Evolutionary conservation across 1,140 invertebrate species (phyloP), one percentile per base, ranked within the genome.

Genomic region (Oncopodura yosiiana): DNA sequence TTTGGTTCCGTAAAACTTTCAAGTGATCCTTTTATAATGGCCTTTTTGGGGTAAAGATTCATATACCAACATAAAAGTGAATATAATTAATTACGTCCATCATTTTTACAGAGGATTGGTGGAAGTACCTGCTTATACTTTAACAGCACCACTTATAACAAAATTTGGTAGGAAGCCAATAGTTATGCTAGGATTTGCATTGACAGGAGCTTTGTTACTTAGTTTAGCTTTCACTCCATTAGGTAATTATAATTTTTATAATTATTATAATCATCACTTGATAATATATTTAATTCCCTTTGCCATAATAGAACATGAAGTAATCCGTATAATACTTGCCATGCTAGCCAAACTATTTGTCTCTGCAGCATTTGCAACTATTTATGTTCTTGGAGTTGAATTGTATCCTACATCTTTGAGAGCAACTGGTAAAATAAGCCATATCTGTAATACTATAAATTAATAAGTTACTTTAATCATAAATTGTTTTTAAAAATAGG

Each of bases 341-440:
- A 50, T 50, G 48, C 12, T 23, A 12, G 48, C 30, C 5, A 50
- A 50, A 19, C 14, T 50, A 3, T 50, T 50, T 19, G 26, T 50
- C 5, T 34, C 82, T 14, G 75, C 77, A 61, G 78, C 81, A 1
- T 83, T 83, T 66, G 78, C 79, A 59, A 75, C 79, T 16, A 68
- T 81, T 9, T 84, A 83, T 69, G 75, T 84, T 59, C 81, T 78
- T 62, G 81, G 81, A 3, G 75, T 79, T 18, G 82, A 85, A 70
- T 71, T 84, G 68, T 85, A 82, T 68, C 82, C 82, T 12, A 85
- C 82, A 14, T 72, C 72, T 46, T 66, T 79, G 49, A 73, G 82
- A 48, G 82, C 81, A 60, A 76, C 79, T n/a, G 80, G 79, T n/a
- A n/a, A n/a, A n/a, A n/a, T n/a, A n/a, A n/a, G n/a, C n/a, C n/a